A percentile compares a stretch with the other conserved stretches of the same genome.
phyloP scores from a whole-genome alignment of 2,888 invertebrate species.

The Agriopis leucophaearia region DNA sequence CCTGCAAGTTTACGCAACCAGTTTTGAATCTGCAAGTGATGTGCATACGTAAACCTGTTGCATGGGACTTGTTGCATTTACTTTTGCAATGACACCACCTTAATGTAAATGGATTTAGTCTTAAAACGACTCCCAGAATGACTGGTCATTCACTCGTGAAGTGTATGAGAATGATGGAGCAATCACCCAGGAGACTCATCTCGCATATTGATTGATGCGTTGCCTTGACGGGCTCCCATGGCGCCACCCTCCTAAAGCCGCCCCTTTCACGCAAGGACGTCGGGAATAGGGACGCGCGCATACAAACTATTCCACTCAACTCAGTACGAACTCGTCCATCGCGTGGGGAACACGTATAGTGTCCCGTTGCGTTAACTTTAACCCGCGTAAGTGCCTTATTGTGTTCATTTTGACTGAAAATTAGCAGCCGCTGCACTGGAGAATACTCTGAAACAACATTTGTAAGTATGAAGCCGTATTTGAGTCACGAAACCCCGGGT shows the following conservation, averaged over 20 bases:
- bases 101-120: slow-evolving; percentile 35
- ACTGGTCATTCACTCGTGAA: slow-evolving; percentile 30
- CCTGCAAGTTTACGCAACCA: slow-evolving; percentile 57
- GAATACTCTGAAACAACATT: slow-evolving; percentile 71
- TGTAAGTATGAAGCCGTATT: slow-evolving; percentile 67
- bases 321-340: slow-evolving; percentile 74
- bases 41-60: slow-evolving; percentile 71
- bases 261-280: slow-evolving; percentile 83
- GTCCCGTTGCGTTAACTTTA: slow-evolving; percentile 51
- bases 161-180: slow-evolving; percentile 51
- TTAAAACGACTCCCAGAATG: slow-evolving; percentile 15
- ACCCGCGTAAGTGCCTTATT: slow-evolving; percentile 65
- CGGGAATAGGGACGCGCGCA: slow-evolving; percentile 84
- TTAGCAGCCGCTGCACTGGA: slow-evolving; percentile 68
- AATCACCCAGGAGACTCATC: slow-evolving; percentile 74
- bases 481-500: slow-evolving; percentile 47
- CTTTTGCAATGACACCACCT: slow-evolving; percentile 47
- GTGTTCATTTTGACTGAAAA: slow-evolving; percentile 55
- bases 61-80: slow-evolving; percentile 57
- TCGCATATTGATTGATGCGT: slow-evolving; percentile 85
- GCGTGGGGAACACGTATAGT: slow-evolving; percentile 69
- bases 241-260: slow-evolving; percentile 80
- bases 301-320: slow-evolving; percentile 65
- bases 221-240: slow-evolving; percentile 76
- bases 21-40: slow-evolving; percentile 63